Conservation (phyloP, 2,113 vertebrate species). For the Nettapus auritus region DNA sequence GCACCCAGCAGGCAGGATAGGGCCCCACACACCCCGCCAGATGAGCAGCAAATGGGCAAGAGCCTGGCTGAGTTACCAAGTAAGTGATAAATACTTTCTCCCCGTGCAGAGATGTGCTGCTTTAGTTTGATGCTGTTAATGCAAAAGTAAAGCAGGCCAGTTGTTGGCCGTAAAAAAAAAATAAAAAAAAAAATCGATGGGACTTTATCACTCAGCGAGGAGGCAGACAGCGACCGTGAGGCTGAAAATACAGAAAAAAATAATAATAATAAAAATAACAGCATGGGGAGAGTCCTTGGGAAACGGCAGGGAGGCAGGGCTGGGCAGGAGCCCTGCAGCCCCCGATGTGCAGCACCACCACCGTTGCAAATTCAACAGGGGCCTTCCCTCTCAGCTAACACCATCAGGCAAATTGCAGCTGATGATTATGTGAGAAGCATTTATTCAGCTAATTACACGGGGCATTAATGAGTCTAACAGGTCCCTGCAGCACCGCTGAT, state of each 20-base stretch:
- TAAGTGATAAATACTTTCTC: neutral
- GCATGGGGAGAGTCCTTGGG: neutral
- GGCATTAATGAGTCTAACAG: rapidly evolving
- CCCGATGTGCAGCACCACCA: neutral
- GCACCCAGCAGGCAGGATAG: neutral
- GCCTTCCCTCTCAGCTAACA: neutral
- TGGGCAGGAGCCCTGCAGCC: neutral
- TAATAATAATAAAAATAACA: neutral
- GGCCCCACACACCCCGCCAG: rapidly evolving
- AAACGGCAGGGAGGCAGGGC: neutral
- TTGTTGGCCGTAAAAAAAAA: neutral
- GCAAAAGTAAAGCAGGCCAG: neutral
- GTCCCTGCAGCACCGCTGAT: neutral
- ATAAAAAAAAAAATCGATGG: constrained; percentile 19
- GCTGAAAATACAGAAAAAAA: constrained; percentile 4
- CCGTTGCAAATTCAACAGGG: neutral
- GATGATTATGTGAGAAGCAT: neutral
- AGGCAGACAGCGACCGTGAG: neutral
- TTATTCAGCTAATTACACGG: neutral
- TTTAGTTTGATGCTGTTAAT: neutral
- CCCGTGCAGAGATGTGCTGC: neutral
- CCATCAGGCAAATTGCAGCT: neutral
- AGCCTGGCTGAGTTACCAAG: neutral
- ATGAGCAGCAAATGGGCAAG: neutral
- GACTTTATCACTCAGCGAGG: neutral